A percentile compares a stretch with the other conserved stretches of the same genome.
phyloP scores from a whole-genome alignment of 2,888 invertebrate genomes.

The Cephus runcator region DNA sequence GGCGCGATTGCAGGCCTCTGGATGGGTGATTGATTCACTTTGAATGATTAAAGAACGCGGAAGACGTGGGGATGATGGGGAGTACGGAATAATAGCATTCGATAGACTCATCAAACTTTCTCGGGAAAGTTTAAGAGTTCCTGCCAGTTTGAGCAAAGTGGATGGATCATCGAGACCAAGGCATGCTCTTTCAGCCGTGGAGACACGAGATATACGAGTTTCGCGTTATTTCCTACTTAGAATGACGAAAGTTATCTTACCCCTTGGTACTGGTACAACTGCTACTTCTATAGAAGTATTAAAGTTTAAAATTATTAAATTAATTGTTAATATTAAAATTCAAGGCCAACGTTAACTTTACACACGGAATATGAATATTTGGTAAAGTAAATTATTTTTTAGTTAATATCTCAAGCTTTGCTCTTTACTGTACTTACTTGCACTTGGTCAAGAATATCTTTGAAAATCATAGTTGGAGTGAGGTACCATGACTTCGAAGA shows the following conservation, averaged over 20 bases:
- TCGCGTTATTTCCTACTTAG: background rate
- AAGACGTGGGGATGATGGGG: conserved; percentile 39
- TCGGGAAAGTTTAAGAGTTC: conserved; percentile 23
- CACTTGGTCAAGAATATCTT: background rate
- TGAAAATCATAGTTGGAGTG: background rate
- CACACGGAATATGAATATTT: background rate
- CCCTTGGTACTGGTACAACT: background rate
- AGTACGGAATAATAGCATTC: conserved; percentile 58
- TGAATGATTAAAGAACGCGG: conserved; percentile 65
- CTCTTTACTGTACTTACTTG: background rate
- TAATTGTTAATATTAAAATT: too few relatives aligned
- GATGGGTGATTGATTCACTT: conserved; percentile 65
- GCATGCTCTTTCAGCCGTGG: background rate
- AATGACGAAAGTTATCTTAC: background rate
- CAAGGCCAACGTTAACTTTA: background rate
- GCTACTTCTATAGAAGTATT: background rate
- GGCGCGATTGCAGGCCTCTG: conserved; percentile 54
- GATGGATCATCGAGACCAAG: background rate
- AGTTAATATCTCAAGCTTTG: background rate
- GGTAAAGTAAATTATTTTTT: background rate
- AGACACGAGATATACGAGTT: background rate
- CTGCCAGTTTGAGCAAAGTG: conserved; percentile 8
- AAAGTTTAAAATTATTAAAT: too few relatives aligned
- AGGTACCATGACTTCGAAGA: background rate
- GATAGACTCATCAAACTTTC: conserved; percentile 65